Percentiles rank a stretch among this genome's conserved stretches.
Conservation (phyloP, 1,140 invertebrate species). For the Delia radicum region DNA sequence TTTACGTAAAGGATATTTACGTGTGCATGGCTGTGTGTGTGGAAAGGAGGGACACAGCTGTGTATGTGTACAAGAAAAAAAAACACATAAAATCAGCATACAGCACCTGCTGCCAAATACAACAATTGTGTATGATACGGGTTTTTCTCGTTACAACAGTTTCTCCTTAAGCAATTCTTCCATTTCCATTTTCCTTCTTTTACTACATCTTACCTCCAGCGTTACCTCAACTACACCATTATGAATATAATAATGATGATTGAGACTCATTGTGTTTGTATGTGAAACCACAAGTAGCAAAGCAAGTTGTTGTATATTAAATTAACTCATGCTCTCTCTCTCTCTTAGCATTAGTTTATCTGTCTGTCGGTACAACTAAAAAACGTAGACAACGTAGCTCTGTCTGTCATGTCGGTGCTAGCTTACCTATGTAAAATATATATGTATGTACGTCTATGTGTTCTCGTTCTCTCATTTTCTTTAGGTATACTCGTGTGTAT, state of each 20-base stretch:
- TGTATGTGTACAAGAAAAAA: neutral
- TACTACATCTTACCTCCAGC: neutral
- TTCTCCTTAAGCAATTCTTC: neutral
- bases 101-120: neutral
- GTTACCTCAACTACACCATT: neutral
- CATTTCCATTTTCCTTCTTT: neutral
- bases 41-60: neutral
- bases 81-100: neutral
- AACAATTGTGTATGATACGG: neutral
- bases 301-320: neutral
- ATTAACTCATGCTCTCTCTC: constrained; percentile 16
- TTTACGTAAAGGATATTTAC: neutral
- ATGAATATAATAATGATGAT: neutral
- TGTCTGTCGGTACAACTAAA: neutral
- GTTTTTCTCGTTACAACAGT: neutral
- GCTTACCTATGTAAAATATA: neutral
- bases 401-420: neutral
- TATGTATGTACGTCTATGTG: constrained; percentile 25
- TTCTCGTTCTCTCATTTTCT: constrained; percentile 42
- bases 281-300: neutral
- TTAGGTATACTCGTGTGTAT: neutral
- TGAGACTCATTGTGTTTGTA: neutral
- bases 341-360: neutral
- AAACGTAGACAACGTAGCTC: neutral
- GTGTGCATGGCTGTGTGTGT: neutral